A percentile compares a stretch with the other conserved stretches of the same genome.
These are phyloP conservation scores for Diarsia brunnea DNA, from an alignment of 2,888 invertebrate species.

Conservation along the genomic window DNA sequence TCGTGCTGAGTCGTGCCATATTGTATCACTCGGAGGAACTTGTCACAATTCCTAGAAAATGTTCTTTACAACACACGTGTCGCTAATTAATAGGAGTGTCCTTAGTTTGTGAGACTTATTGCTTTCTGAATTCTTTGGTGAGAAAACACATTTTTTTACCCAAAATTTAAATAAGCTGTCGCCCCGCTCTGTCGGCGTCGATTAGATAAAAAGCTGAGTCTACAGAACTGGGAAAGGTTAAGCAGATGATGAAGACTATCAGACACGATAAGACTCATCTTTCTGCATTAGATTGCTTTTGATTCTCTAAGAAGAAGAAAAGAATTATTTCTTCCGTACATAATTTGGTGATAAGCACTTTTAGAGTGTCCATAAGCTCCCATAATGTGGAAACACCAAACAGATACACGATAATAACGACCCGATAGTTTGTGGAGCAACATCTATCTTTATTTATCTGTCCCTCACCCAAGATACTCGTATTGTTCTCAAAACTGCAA, in stretches of 20 bases:
- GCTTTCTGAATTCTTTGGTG: neutral
- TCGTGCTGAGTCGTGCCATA: neutral
- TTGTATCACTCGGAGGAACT: slow-evolving; percentile 12
- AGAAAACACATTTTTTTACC: neutral
- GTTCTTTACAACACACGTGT: slow-evolving; percentile 7
- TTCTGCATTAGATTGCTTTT: too few species aligned
- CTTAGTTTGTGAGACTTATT: neutral
- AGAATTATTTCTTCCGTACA: too few species aligned
- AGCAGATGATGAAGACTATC: neutral
- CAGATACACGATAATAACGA: neutral
- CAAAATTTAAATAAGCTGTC: neutral
- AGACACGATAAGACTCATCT: too few species aligned
- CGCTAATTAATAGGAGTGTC: slow-evolving; percentile 18
- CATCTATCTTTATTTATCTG: neutral
- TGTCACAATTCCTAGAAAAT: slow-evolving; percentile 17
- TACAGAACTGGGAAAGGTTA: neutral
- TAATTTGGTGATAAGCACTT: neutral
- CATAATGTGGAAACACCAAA: neutral
- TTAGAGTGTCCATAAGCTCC: neutral
- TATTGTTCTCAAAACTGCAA: neutral
- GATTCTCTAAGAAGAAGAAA: too few species aligned
- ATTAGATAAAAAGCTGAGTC: neutral
- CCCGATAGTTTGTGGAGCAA: neutral
- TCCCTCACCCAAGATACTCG: too few species aligned
- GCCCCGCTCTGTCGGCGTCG: too few species aligned